A percentile compares a stretch with the other conserved stretches of the same genome.
Evolutionary conservation across 2,113 vertebrate species (phyloP).

Genomic region (Myxocyprinus asiaticus): DNA sequence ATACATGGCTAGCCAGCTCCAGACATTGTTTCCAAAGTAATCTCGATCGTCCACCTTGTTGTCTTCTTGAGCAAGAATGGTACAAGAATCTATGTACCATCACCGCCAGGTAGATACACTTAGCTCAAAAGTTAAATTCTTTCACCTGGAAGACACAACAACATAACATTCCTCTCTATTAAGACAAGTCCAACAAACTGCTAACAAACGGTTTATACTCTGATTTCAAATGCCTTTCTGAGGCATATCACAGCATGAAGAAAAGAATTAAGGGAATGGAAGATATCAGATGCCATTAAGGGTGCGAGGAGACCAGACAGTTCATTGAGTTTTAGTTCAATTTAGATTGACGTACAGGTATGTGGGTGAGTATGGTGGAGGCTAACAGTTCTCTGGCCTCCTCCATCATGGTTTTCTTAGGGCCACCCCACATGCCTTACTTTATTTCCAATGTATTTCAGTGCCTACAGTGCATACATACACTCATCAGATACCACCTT

Average conservation of each 20-base stretch:
- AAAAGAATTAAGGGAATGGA: too few species aligned
- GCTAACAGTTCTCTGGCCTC: conserved; percentile 95
- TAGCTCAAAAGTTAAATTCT: conserved; percentile 97
- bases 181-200: neutral
- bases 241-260: too few species aligned
- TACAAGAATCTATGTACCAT: conserved; percentile 94
- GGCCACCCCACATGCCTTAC: conserved; percentile 97
- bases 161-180: neutral
- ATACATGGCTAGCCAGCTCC: conserved; percentile 95
- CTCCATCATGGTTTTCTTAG: conserved; percentile 98
- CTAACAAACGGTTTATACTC: too few species aligned
- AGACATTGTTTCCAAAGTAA: conserved; percentile 97
- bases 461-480: conserved; percentile 75
- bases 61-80: conserved; percentile 95
- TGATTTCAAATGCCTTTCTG: too few species aligned
- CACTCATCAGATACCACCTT: neutral
- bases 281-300: too few species aligned
- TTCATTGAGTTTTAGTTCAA: neutral
- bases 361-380: conserved; percentile 92
- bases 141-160: conserved; percentile 82
- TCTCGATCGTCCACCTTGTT: conserved; percentile 98
- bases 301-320: too few species aligned
- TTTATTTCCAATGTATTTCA: conserved; percentile 96
- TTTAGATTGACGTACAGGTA: conserved; percentile 77
- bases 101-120: conserved; percentile 96